Evolutionary conservation across 2,797 vertebrate genomes (phyloP).

Genomic region (Todus mexicanus): DNA sequence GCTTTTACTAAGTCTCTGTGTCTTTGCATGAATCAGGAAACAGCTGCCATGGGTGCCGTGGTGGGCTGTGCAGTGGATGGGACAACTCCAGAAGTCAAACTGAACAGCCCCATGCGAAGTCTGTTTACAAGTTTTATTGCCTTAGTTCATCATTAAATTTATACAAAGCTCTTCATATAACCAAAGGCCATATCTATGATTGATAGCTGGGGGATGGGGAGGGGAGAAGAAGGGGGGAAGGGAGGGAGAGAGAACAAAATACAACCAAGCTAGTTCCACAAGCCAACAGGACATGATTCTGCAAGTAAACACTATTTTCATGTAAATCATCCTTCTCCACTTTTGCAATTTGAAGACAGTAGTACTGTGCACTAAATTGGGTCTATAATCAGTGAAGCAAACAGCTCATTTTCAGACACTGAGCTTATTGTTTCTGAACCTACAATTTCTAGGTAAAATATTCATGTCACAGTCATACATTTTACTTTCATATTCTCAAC

Average conservation of each 20-base stretch:
- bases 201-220: not conserved
- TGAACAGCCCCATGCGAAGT: not conserved
- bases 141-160: not conserved
- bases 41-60: accelerated
- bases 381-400: conserved; percentile 5
- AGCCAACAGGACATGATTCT: not conserved
- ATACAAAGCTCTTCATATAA: not conserved
- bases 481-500: conserved; percentile 43
- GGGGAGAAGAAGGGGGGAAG: too few species aligned
- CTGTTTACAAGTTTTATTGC: not conserved
- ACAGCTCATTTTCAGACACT: conserved; percentile 3
- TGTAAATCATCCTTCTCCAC: not conserved
- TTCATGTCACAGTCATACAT: not conserved
- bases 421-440: conserved; percentile 12
- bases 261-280: not conserved
- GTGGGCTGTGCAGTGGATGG: not conserved
- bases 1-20: not conserved
- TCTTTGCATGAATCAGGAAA: not conserved
- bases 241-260: not conserved
- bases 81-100: not conserved
- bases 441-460: conserved; percentile 5
- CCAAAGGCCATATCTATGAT: not conserved
- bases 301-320: not conserved
- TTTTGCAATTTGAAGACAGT: not conserved
- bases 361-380: not conserved